A percentile compares a stretch with the other conserved stretches of the same genome.
Evolutionary conservation across 2,888 invertebrate genomes (phyloP).

Genomic region (Stenodera caucasica): DNA sequence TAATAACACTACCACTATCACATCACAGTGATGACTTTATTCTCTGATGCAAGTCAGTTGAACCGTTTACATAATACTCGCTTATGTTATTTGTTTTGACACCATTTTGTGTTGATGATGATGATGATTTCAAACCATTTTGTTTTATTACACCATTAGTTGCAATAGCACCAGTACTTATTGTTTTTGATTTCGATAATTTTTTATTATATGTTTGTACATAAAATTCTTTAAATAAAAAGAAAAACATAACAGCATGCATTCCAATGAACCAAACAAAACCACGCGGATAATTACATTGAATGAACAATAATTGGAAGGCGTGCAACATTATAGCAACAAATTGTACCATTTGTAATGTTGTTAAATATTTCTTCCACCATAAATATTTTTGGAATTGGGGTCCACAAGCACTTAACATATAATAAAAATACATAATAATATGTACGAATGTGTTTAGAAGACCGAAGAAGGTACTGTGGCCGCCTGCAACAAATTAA

Average conservation of each 20-base stretch:
- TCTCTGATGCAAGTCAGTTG: slow-evolving; percentile 46
- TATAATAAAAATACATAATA: slow-evolving; percentile 93
- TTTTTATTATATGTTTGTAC: slow-evolving; percentile 70
- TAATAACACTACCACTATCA: slow-evolving; percentile 12
- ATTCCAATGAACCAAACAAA: slow-evolving; percentile 96
- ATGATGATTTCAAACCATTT: slow-evolving; percentile 25
- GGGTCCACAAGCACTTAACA: slow-evolving; percentile 90
- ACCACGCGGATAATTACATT: slow-evolving; percentile 91
- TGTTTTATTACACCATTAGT: slow-evolving; percentile 16
- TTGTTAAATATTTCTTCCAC: slow-evolving; percentile 96
- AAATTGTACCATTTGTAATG: slow-evolving; percentile 93
- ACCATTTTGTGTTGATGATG: slow-evolving; percentile 28
- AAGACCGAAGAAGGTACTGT: slow-evolving; percentile 94
- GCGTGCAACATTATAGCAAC: slow-evolving; percentile 89
- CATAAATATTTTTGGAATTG: slow-evolving; percentile 82
- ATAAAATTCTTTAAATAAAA: slow-evolving; percentile 94
- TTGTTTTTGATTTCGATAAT: slow-evolving; percentile 21
- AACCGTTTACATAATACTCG: slow-evolving; percentile 60
- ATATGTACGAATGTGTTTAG: slow-evolving; percentile 97
- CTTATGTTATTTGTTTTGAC: slow-evolving; percentile 49
- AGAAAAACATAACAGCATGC: slow-evolving; percentile 95
- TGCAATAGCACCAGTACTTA: slow-evolving; percentile 15
- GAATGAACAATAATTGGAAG: slow-evolving; percentile 86
- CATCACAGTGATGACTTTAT: slow-evolving; percentile 46
- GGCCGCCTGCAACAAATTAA: slow-evolving; percentile 82